phyloP scores from a whole-genome alignment of 2,113 vertebrate genomes.

The Mus musculus region GRCm39 chr2:92680501-92681000 shows the following conservation, averaged over 20 bases:
- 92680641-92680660: neutral
- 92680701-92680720: neutral
- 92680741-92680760: neutral
- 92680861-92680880: neutral
- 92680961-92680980: neutral
- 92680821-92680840: fast-evolving
- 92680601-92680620: neutral
- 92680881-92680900: neutral
- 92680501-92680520: neutral
- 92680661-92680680: neutral
- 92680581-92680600: neutral
- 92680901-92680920: neutral
- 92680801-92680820: neutral
- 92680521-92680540: neutral
- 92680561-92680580: neutral
- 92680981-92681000: neutral
- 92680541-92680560: neutral
- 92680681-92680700: neutral
- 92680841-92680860: neutral
- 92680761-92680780: neutral
- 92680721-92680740: neutral
- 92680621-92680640: neutral
- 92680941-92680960: neutral
- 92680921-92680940: neutral
- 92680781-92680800: fast-evolving